phyloP scores from a whole-genome alignment of 2,113 vertebrate species.

The Lampris incognitus region DNA sequence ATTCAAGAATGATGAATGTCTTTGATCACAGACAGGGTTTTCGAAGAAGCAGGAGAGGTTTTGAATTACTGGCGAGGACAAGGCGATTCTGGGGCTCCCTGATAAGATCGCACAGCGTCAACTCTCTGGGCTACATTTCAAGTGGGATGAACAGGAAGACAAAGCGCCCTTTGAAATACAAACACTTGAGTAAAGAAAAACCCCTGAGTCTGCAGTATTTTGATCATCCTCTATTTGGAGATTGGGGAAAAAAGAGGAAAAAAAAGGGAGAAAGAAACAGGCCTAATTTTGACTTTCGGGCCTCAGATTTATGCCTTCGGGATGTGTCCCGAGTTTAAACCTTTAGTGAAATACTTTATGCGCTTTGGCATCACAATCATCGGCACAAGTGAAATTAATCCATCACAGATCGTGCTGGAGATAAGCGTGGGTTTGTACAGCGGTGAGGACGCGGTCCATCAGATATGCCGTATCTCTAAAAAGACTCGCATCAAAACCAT shows the following conservation, averaged over 20 bases:
- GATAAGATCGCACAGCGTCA: conserved; percentile 85
- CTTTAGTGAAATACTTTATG: background rate
- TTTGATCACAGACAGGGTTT: conserved; percentile 75
- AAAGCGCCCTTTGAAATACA: conserved; percentile 87
- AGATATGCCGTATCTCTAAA: too few species aligned
- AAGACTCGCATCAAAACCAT: too few species aligned
- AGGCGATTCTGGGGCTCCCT: conserved; percentile 74
- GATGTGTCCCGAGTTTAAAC: conserved; percentile 7
- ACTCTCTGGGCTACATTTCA: conserved; percentile 85
- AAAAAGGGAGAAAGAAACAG: conserved; percentile 29
- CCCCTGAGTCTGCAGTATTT: conserved; percentile 80
- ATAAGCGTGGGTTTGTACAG: background rate
- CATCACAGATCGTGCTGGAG: background rate
- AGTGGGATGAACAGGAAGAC: conserved; percentile 82
- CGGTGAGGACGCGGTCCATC: background rate
- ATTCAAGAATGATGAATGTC: conserved; percentile 1
- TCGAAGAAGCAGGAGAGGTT: conserved; percentile 84
- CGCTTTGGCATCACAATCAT: conserved; percentile 5
- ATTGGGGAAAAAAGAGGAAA: conserved; percentile 52
- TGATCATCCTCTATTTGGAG: conserved; percentile 64
- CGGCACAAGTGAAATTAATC: background rate
- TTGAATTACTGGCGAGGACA: conserved; percentile 84
- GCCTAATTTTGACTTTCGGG: conserved; percentile 40
- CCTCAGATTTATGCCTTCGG: conserved; percentile 34
- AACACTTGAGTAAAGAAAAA: conserved; percentile 61